A percentile compares a stretch with the other conserved stretches of the same genome.
phyloP scores from a whole-genome alignment of 2,113 vertebrate species.

The Dromiciops gliroides region DNA sequence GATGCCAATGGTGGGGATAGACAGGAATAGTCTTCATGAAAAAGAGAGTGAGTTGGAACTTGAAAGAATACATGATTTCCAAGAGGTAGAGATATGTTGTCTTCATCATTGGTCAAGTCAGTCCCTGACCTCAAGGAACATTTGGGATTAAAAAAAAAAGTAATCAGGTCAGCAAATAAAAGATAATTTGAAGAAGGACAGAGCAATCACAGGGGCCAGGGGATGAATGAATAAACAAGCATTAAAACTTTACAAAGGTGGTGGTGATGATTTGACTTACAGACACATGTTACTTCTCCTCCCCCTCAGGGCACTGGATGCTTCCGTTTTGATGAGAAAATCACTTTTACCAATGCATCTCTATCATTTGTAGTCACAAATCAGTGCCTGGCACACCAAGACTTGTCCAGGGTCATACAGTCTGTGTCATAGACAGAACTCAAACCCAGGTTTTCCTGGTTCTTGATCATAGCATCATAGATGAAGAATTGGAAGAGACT shows the following conservation, averaged over 20 bases:
- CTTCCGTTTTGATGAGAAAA: not conserved
- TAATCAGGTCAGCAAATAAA: not conserved
- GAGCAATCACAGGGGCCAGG: not conserved
- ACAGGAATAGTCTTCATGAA: not conserved
- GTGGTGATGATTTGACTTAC: no score
- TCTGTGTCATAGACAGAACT: not conserved
- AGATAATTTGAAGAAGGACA: not conserved
- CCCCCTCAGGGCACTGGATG: no score
- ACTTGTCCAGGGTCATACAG: not conserved
- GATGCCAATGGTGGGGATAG: not conserved
- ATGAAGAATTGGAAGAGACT: not conserved
- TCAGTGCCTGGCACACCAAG: not conserved
- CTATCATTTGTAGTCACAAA: not conserved
- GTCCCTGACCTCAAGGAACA: not conserved
- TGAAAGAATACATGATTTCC: not conserved
- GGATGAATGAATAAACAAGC: not conserved
- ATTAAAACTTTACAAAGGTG: not conserved
- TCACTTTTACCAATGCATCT: not conserved
- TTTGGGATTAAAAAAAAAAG: not conserved
- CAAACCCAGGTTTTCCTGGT: no score
- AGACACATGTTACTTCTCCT: not conserved
- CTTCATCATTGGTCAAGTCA: not conserved
- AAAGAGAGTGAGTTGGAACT: not conserved
- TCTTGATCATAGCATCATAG: no score
- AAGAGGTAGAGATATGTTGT: not conserved